Evolutionary conservation across 2,797 vertebrate genomes (phyloP), one percentile per base, ranked within the genome.

Genomic region (Cirrhinus mrigala): DNA sequence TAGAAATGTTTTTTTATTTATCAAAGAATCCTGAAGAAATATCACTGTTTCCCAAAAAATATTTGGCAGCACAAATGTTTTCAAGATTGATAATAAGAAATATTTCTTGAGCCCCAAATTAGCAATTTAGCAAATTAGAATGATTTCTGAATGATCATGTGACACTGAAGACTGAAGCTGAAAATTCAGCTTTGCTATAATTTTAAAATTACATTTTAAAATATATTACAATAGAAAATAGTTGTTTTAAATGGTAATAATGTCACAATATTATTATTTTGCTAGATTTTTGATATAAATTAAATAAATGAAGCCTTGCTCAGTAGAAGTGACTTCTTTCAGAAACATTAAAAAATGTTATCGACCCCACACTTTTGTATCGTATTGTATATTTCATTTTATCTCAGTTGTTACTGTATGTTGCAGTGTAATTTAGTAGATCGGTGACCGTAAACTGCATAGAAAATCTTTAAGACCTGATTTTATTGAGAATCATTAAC

Each of bases 401-500:
- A 77, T 77, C 22, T 58, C 14, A 44, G 22, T 58, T 58, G 75
- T 40, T 77, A 40, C 29, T 10, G 12, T 40, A n/a, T 58, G 2
- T n/a, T 46, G 6, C 11, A 14, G 20, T 44, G 68, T 24, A 77
- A 37, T 54, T 77, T 16, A 75, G 33, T 75, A 54, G 44, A 9
- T 50, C 27, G 54, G 27, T 29, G 9, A 20, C 8, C 0, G 9
- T 18, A 75, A 54, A 76, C 50, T 33, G 50, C 27, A 14, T 18
- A 56, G 20, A 15, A 56, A 37, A n/a, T 76, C 1, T 54, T 40
- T 76, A 11, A 37, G 27, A 56, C 50, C 18, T 37, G 11, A 37
- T 76, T 76, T 52, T 24, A 48, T 73, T 75, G 10, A 33, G 73
- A 75, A 12, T 6, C 27, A 54, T 75, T 54, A 75, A 22, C 73